Evolutionary conservation across 2,797 vertebrate genomes (phyloP).

Genomic region (Distichodus sexfasciatus): DNA sequence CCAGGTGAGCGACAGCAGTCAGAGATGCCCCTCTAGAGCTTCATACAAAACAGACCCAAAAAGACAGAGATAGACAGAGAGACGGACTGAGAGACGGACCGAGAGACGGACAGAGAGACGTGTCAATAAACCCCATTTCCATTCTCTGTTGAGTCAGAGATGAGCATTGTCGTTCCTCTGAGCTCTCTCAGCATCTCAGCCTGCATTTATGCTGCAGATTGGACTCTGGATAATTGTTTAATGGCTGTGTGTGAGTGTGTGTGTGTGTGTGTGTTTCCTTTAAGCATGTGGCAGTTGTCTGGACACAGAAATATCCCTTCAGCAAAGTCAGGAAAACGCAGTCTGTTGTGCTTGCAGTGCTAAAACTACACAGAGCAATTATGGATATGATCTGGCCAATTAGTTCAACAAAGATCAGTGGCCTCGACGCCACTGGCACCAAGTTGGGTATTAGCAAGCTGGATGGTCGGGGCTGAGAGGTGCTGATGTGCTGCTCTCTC

Average conservation of each 20-base stretch:
- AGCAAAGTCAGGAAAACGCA: constrained; percentile 43
- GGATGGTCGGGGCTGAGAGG: constrained; percentile 8
- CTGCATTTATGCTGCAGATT: too few relatives aligned
- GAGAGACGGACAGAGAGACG: constrained; percentile 3
- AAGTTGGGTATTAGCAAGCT: constrained; percentile 5
- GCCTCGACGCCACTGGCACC: constrained; percentile 3
- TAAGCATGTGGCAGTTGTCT: constrained; percentile 46
- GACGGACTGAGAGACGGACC: constrained; percentile 18
- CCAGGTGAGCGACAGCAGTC: constrained; percentile 34
- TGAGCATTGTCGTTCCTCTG: constrained; percentile 18
- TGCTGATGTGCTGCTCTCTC: constrained; percentile 1
- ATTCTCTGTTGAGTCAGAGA: constrained; percentile 14
- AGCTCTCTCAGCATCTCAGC: constrained; percentile 7
- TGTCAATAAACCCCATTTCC: constrained; percentile 7
- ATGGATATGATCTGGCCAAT: constrained; percentile 47
- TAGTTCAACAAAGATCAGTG: constrained; percentile 42
- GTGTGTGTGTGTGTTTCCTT: constrained; percentile 34
- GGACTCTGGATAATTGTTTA: constrained; percentile 42
- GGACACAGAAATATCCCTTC: constrained; percentile 32
- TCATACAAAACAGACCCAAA: constrained; percentile 52
- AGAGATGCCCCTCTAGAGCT: constrained; percentile 8
- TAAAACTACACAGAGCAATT: constrained; percentile 32
- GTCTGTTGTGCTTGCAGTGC: constrained; percentile 44
- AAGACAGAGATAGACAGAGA: constrained; percentile 52
- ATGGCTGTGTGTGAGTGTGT: constrained; percentile 43